phyloP scores from a whole-genome alignment of 2,888 invertebrate species.

The Leucozona laternaria region DNA sequence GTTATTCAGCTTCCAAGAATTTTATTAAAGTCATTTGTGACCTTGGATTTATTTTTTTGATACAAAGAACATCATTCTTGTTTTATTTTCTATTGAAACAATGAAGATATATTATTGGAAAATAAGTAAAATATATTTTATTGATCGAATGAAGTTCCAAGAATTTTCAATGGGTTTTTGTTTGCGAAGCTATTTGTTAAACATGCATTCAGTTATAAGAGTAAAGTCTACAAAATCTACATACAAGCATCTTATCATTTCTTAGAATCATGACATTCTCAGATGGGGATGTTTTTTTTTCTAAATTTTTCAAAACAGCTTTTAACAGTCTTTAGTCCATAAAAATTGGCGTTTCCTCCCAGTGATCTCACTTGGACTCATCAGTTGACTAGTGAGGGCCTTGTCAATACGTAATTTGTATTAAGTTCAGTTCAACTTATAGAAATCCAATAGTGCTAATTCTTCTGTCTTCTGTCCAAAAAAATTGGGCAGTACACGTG shows the following conservation, averaged over 20 bases:
- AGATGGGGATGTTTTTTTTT: background rate
- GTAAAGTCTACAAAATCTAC: background rate
- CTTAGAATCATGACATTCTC: background rate
- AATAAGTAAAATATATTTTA: background rate
- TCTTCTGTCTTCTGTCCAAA: too few relatives aligned
- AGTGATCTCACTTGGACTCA: too few relatives aligned
- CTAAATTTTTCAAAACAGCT: background rate
- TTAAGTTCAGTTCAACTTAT: too few relatives aligned
- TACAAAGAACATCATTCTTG: background rate
- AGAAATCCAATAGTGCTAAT: too few relatives aligned
- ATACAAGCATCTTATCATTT: background rate
- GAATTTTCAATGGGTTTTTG: background rate
- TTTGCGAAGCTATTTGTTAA: background rate
- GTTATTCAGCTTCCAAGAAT: too few relatives aligned
- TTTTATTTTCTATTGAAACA: background rate
- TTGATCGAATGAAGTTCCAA: background rate
- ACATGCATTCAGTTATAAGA: background rate
- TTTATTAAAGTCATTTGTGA: background rate
- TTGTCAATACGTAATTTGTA: too few relatives aligned
- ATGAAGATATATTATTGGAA: background rate
- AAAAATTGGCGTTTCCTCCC: too few relatives aligned
- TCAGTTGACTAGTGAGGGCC: too few relatives aligned
- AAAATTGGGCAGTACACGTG: too few relatives aligned
- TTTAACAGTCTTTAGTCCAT: too few relatives aligned
- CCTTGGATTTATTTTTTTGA: background rate